Evolutionary conservation across 2,888 invertebrate genomes (phyloP).

Genomic region (Amitus sp.): DNA sequence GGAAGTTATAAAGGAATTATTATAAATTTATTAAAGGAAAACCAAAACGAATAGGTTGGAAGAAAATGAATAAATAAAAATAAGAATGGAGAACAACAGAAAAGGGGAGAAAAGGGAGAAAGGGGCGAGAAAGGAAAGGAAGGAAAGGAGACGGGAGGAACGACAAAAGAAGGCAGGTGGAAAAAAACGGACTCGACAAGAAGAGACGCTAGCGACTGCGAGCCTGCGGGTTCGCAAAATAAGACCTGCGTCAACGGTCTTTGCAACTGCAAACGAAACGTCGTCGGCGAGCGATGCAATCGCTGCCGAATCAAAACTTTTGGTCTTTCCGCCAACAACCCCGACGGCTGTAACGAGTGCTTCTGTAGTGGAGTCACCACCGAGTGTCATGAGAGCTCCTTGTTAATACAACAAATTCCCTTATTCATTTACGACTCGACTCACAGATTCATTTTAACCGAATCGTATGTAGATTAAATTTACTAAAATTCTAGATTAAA

Average conservation of each 20-base stretch:
- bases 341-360: conserved; percentile 85
- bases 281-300: conserved; percentile 81
- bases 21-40: too few relatives aligned
- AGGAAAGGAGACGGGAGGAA: too few relatives aligned
- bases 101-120: too few relatives aligned
- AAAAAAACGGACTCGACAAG: too few relatives aligned
- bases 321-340: conserved; percentile 76
- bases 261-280: conserved; percentile 80
- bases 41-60: too few relatives aligned
- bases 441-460: conserved; percentile 74
- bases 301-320: conserved; percentile 83
- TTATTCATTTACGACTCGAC: conserved; percentile 69
- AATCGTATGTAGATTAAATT: conserved; percentile 67
- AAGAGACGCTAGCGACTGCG: conserved; percentile 79
- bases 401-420: conserved; percentile 75
- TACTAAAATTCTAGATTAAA: too few relatives aligned
- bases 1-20: too few relatives aligned
- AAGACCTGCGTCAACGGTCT: conserved; percentile 68
- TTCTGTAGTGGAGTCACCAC: conserved; percentile 86
- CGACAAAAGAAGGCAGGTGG: too few relatives aligned
- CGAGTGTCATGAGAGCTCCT: conserved; percentile 77
- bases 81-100: too few relatives aligned
- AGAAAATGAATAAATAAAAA: too few relatives aligned
- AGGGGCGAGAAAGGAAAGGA: too few relatives aligned
- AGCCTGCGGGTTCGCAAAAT: conserved; percentile 69